These are phyloP conservation scores for Barnardius zonarius DNA, from an alignment of 2,113 vertebrate species.

Conservation along the genomic window DNA sequence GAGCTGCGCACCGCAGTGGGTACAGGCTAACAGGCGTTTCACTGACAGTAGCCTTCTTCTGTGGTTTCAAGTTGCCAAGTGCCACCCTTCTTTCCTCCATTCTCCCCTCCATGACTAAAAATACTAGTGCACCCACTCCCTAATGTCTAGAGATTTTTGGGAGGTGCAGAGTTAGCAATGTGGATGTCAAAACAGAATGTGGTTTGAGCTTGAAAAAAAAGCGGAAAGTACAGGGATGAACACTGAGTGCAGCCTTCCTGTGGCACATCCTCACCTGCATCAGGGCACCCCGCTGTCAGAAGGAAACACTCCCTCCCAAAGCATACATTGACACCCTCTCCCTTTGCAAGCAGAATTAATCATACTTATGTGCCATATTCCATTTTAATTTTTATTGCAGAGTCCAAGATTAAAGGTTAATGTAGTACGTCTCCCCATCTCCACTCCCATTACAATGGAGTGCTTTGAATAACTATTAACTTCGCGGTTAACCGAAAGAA, in stretches of 20 bases:
- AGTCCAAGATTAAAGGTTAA: slow-evolving; percentile 71
- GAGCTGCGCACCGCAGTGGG: neutral
- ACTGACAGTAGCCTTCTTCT: neutral
- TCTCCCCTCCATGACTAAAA: neutral
- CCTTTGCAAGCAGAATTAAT: slow-evolving; percentile 58
- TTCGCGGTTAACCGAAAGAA: slow-evolving; percentile 69
- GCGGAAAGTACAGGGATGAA: neutral
- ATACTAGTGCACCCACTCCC: neutral
- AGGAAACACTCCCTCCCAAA: neutral
- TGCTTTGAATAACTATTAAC: slow-evolving; percentile 75
- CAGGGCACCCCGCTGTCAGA: neutral
- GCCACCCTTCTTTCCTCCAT: neutral
- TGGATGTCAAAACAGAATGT: neutral
- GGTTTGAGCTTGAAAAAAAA: neutral
- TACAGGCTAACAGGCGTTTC: neutral
- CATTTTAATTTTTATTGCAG: slow-evolving; percentile 64
- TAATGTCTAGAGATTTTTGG: neutral
- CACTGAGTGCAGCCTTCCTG: neutral
- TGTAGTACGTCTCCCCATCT: slow-evolving; percentile 47
- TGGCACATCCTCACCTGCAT: neutral
- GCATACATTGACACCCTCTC: slow-evolving; percentile 22
- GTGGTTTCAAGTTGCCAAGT: fast-evolving
- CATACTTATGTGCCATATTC: slow-evolving; percentile 57
- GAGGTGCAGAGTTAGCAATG: neutral
- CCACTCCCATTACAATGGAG: slow-evolving; percentile 58